Evolutionary conservation across 1,140 invertebrate genomes (phyloP), one percentile per base, ranked within the genome.

Genomic region (Nixonia krombeini): DNA sequence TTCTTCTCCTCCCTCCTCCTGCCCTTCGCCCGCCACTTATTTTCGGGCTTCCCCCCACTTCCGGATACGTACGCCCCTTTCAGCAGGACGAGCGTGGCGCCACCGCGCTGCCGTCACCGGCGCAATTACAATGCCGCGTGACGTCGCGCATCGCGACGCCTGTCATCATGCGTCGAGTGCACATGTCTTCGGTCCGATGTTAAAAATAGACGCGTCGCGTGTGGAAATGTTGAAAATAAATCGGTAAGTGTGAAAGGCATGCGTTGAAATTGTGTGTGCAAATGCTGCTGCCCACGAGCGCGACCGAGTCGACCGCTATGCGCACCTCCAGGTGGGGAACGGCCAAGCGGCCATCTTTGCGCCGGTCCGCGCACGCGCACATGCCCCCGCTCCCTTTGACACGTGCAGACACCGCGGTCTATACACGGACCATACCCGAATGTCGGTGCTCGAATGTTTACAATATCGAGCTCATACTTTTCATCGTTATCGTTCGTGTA

Each of bases 391-490:
- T 69, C 57, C 75, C 79, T 81, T 82, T 79, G 79, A 81, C 80
- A 83, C 81, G 80, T 80, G 79, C 80, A 78, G 80, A 74, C 70
- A 62, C 53, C 37, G 70, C 68, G 67, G 58, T 64, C 52, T 68
- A 62, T 62, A 58, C 65, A 62, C 47, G 58, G 57, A 63, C 41
- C 49, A 55, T 62, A 69, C 58, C 58, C 47, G 58, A 58, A 69
- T 69, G 53, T 53, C 63, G 65, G 52, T 62, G 65, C 51, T 42
- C 51, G 65, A 57, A 57, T 62, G 51, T 57, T 52, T 57, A 41
- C 57, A 57, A 55, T 68, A 57, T 57, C 37, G 57, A 62, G 57
- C 46, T 47, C 38, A 35, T 44, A 52, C 52, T 68, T 62, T 68
- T 68, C 57, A 51, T 57, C 57, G 61, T 51, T 61, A 56, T 56